Base-by-base conservation (phyloP, 2,797 vertebrate species). In the Sandelia bainsii region DNA sequence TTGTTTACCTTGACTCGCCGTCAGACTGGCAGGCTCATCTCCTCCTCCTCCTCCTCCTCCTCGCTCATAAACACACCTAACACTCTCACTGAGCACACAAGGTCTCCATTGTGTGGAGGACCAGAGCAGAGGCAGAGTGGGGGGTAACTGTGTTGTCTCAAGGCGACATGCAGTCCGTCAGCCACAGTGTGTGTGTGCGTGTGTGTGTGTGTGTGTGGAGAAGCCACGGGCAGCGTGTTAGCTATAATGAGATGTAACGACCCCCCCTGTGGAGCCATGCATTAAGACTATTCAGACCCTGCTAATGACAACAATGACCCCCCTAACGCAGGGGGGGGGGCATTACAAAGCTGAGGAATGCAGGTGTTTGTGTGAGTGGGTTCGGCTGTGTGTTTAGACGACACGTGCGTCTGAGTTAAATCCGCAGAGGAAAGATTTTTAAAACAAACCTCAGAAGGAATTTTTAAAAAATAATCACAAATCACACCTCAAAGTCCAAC, bases 231-330 rank as follows among this genome's bases (percentile, higher is more conserved):
- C 58, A 56, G 68, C 32, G 61, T 62, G 79, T 85, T 59, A 51
- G 74, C 62, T 80, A 82, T 85, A 89, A 89, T 87, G 82, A 89
- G 82, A 83, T 76, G 75, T 79, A 84, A 84, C 79, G 62, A 84
- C 72, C 71, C 82, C 63, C 75, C 89, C 79, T 42, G 72, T 68
- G 64, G 87, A 86, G 84, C 66, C 62, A 20, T 44, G 74, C 80
- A 87, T 89, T 80, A 81, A 70, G 56, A 72, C 84, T 80, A 87
- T 91, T 90, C 87, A 86, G 79, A 72, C 37, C 23, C 77, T 62
- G 75, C 80, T 89, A 86, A 87, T 81, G 86, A 86, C 81, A 90
- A 93, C 89, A 93, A 92, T 91, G 83, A 77, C 45, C 72, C 12
- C 39, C 59, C 70, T 75, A 89, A 89, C 72, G 27, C 62, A 13